Evolutionary conservation across 2,113 vertebrate species (phyloP), one percentile per base, ranked within the genome.

Genomic region (Rhinopomastus cyanomelas): DNA sequence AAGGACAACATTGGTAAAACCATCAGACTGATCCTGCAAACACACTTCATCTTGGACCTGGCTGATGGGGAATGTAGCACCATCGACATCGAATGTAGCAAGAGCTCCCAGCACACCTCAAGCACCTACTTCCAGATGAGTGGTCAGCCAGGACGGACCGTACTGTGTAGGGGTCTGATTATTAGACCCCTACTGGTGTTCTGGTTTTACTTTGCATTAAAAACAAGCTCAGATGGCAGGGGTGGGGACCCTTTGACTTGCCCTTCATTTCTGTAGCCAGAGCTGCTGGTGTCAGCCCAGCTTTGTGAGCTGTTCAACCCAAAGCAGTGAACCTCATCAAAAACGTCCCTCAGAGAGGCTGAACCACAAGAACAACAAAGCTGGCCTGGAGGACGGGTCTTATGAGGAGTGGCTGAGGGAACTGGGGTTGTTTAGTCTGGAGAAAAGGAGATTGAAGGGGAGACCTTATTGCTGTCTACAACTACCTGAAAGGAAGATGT

Each of bases 51-150:
- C 69, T 83, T 89, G 83, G 76, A 66, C 74, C 51, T 1, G 44
- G 46, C 56, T 94, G 91, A 93, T 94, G 95, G 90, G 93, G 91
- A 91, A 74, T 46, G 57, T 46, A 34, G 25, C 62, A 64, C 22
- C 75, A 37, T 46, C 32, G 88, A 37, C 86, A 55, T n/a, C n/a
- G n/a, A n/a, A n/a, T n/a, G 32, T 30, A 80, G 48, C 57, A 90
- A 76, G 51, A 56, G 51, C 69, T 68, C 69, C 57, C 27, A 79
- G 77, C 10, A 78, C 85, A 66, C 80, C 80, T 85, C 91, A 88
- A 60, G 49, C 39, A 91, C 30, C 59, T 36, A 59, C 84, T 91
- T 84, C 90, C 85, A 91, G 83, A 90, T 91, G 77, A 91, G 34
- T 69, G 90, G 92, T 90, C 74, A 66, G 39, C 59, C 5, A 14